A percentile compares a stretch with the other conserved stretches of the same genome.
Conservation (phyloP, 2,797 vertebrate species). For the Phyllotis vaccarum region DNA sequence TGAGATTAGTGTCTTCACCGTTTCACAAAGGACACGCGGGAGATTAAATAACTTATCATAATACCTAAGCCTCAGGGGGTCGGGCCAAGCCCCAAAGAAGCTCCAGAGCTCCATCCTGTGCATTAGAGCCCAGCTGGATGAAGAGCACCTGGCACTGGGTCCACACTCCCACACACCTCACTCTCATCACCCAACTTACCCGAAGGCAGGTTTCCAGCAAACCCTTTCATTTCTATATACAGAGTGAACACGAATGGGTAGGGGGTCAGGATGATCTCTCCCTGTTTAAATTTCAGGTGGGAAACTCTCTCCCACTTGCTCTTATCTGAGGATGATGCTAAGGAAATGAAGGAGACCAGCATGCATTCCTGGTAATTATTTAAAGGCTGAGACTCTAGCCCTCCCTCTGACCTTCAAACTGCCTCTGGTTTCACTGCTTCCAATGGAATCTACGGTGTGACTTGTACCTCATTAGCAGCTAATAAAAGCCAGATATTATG, state of each 20-base stretch:
- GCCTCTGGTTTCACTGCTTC: neutral
- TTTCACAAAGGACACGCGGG: slow-evolving; percentile 47
- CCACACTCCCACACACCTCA: neutral
- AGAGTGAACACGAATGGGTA: slow-evolving; percentile 91
- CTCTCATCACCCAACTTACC: slow-evolving; percentile 67
- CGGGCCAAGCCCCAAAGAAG: neutral
- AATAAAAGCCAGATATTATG: neutral
- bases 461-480: neutral
- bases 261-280: slow-evolving; percentile 77
- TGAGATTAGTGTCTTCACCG: neutral
- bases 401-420: slow-evolving; percentile 14
- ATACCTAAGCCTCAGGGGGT: neutral
- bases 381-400: neutral
- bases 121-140: neutral
- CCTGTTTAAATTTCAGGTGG: slow-evolving; percentile 86
- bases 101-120: neutral
- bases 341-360: slow-evolving; percentile 48
- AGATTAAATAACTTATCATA: neutral
- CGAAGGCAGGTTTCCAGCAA: slow-evolving; percentile 55
- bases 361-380: neutral
- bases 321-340: slow-evolving; percentile 89
- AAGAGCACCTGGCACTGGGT: neutral
- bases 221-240: slow-evolving; percentile 90
- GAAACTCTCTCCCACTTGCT: slow-evolving; percentile 89
- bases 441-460: neutral